These are phyloP conservation scores for Gasteruption jaculator DNA, from an alignment of 2,888 invertebrate species.

Conservation along the genomic window DNA sequence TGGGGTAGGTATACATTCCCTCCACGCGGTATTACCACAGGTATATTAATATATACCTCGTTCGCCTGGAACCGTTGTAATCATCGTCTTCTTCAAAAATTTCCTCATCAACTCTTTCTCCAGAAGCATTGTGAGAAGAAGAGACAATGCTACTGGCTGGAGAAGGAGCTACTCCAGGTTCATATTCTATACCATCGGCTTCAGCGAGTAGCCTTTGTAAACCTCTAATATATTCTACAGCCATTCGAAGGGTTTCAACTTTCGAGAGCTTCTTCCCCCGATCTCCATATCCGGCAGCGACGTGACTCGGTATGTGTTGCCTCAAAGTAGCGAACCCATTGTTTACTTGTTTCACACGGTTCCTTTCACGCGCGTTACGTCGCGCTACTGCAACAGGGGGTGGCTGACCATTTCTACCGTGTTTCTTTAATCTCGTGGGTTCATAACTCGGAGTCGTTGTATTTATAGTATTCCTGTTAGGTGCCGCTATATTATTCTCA, in stretches of 20 bases:
- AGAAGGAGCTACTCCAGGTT: slow-evolving; percentile 50
- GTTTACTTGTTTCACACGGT: slow-evolving; percentile 89
- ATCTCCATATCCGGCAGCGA: slow-evolving; percentile 64
- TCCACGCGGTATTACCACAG: too few species aligned
- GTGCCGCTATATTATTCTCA: slow-evolving; percentile 43
- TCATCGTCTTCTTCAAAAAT: slow-evolving; percentile 52
- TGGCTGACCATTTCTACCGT: slow-evolving; percentile 56
- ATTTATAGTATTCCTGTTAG: slow-evolving; percentile 15
- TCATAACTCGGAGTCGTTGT: slow-evolving; percentile 50
- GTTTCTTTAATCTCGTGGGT: slow-evolving; percentile 51
- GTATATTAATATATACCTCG: too few species aligned
- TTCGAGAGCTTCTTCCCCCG: slow-evolving; percentile 78
- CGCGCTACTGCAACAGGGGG: slow-evolving; percentile 80
- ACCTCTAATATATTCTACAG: slow-evolving; percentile 83
- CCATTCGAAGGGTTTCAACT: slow-evolving; percentile 85
- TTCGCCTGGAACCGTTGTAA: too few species aligned
- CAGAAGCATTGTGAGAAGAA: slow-evolving; percentile 49
- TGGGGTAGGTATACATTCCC: too few species aligned
- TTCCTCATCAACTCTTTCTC: slow-evolving; percentile 53
- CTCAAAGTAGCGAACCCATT: slow-evolving; percentile 85
- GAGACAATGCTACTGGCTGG: slow-evolving; percentile 43
- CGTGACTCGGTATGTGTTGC: slow-evolving; percentile 81
- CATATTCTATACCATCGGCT: slow-evolving; percentile 57
- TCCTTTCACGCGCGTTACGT: slow-evolving; percentile 87
- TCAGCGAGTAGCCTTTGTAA: slow-evolving; percentile 71